These are phyloP conservation scores for Eustalomyia histrio DNA, from an alignment of 2,888 invertebrate species.

Conservation along the genomic window DNA sequence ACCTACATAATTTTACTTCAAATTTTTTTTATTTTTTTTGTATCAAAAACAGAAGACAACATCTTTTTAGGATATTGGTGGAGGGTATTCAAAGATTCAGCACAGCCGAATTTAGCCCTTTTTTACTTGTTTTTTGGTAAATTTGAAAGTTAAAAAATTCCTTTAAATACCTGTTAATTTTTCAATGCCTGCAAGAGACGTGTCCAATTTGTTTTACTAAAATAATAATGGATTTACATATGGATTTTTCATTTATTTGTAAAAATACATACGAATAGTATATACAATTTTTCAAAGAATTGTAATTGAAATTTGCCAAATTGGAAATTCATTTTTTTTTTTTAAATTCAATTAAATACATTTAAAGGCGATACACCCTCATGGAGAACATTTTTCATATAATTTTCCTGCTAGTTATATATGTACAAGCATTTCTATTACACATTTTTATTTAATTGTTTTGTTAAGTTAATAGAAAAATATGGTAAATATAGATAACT, in stretches of 20 bases:
- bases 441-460: slow-evolving; percentile 20
- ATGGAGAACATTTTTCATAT: too few species aligned
- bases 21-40: too few species aligned
- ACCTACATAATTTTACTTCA: too few species aligned
- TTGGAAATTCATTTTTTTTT: background rate
- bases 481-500: slow-evolving; percentile 8
- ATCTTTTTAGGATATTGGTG: too few species aligned
- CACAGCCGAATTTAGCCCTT: too few species aligned
- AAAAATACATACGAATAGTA: background rate
- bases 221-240: slow-evolving; percentile 7
- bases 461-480: slow-evolving; percentile 10
- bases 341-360: slow-evolving; percentile 27
- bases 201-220: background rate
- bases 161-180: background rate
- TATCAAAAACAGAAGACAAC: too few species aligned
- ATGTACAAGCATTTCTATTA: slow-evolving; percentile 5
- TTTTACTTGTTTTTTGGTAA: too few species aligned
- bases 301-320: slow-evolving; percentile 8
- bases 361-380: background rate
- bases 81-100: too few species aligned
- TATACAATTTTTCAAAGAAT: background rate
- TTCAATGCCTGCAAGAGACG: background rate
- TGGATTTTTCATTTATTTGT: background rate
- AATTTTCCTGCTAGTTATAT: background rate
- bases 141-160: too few species aligned